A percentile compares a stretch with the other conserved stretches of the same genome.
Conservation (phyloP, 1,140 invertebrate genomes). For the Drosophila eugracilis region DNA sequence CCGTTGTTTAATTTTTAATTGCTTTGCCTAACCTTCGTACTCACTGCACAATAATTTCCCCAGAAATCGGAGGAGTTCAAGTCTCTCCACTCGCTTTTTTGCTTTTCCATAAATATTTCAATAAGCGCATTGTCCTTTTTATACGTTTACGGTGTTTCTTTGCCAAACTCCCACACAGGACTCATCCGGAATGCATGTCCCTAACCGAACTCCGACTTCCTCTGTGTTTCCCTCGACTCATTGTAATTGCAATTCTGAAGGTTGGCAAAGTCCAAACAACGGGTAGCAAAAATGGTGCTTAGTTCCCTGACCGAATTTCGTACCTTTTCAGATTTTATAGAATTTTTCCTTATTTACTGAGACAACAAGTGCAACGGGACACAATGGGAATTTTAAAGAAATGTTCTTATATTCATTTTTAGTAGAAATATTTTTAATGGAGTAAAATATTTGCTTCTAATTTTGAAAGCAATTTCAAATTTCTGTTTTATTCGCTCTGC, state of each 20-base stretch:
- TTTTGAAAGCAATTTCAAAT: neutral
- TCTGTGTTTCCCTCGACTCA: slow-evolving; percentile 13
- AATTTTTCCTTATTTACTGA: slow-evolving; percentile 63
- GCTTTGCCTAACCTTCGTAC: neutral
- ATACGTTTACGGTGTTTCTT: slow-evolving; percentile 1
- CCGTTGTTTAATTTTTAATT: slow-evolving; percentile 10
- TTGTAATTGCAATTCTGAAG: slow-evolving; percentile 65
- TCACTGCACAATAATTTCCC: slow-evolving; percentile 55
- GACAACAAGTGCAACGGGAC: slow-evolving; percentile 6
- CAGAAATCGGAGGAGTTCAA: slow-evolving; percentile 32
- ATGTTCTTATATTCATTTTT: too few species aligned
- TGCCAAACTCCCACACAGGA: slow-evolving; percentile 26
- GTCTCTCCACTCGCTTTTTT: slow-evolving; percentile 10
- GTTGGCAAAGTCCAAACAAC: slow-evolving; percentile 36
- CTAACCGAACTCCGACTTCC: slow-evolving; percentile 3
- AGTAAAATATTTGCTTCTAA: too few species aligned
- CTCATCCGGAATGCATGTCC: slow-evolving; percentile 39
- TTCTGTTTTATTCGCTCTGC: neutral
- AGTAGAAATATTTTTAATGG: too few species aligned
- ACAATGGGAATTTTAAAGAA: neutral
- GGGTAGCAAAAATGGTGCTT: slow-evolving; percentile 13
- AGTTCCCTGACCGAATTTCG: slow-evolving; percentile 20
- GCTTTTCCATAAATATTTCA: slow-evolving; percentile 64
- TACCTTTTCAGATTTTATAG: slow-evolving; percentile 65
- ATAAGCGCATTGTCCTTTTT: slow-evolving; percentile 59